Conservation (phyloP, 2,113 vertebrate genomes). For the Otis tarda region DNA sequence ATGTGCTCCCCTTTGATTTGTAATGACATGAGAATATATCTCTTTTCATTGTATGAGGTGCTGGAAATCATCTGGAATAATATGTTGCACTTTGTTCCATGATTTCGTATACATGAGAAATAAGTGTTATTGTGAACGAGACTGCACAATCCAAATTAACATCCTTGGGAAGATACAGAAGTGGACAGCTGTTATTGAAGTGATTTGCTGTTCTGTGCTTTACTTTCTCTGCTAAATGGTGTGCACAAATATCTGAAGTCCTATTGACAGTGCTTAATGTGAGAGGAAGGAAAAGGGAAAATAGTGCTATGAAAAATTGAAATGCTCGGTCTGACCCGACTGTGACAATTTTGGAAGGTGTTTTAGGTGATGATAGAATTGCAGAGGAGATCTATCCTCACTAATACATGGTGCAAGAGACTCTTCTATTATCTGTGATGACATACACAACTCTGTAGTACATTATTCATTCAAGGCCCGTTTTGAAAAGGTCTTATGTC, state of each 20-base stretch:
- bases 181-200: neutral
- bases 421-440: slow-evolving; percentile 35
- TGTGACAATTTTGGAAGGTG: slow-evolving; percentile 23
- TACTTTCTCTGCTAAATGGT: neutral
- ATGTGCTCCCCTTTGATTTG: neutral
- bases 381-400: slow-evolving; percentile 28
- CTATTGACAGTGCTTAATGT: neutral
- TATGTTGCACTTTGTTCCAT: neutral
- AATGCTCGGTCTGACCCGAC: slow-evolving; percentile 8
- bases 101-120: neutral
- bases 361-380: slow-evolving; percentile 41
- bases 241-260: neutral
- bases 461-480: slow-evolving; percentile 59
- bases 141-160: neutral
- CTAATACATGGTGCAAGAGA: slow-evolving; percentile 14
- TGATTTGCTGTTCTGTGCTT: neutral
- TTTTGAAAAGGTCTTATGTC: slow-evolving; percentile 61
- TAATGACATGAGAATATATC: neutral
- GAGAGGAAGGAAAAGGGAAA: neutral
- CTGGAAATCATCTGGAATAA: neutral
- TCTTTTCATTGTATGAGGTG: neutral
- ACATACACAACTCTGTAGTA: slow-evolving; percentile 44
- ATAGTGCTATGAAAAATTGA: neutral
- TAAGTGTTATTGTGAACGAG: neutral
- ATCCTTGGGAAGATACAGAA: neutral